These are phyloP conservation scores for Cheumatopsyche charites DNA, from an alignment of 1,140 invertebrate genomes.

Conservation along the genomic window DNA sequence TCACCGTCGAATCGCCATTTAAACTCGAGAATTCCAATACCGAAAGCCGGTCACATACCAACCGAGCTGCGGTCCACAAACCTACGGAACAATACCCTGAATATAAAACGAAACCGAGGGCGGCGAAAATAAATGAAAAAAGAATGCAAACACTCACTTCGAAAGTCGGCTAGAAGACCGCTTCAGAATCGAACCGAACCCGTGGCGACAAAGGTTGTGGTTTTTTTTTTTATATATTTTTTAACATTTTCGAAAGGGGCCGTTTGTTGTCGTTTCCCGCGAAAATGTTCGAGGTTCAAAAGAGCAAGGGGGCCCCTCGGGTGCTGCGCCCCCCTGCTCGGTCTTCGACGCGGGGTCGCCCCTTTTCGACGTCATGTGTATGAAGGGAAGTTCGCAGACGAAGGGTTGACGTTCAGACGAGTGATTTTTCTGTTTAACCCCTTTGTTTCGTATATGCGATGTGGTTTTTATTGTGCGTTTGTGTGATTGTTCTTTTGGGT, in stretches of 20 bases:
- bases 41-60: too few relatives aligned
- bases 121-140: not conserved
- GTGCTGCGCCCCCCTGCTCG: not conserved
- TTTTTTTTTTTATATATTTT: not conserved
- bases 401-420: not conserved
- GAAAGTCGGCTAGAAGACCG: too few relatives aligned
- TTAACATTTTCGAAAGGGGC: not conserved
- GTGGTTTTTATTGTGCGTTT: too few relatives aligned
- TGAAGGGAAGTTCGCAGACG: not conserved
- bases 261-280: conserved; percentile 10
- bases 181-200: not conserved
- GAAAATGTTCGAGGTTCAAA: conserved; percentile 18
- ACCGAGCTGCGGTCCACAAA: not conserved
- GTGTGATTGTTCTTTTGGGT: too few relatives aligned
- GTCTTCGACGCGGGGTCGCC: too few relatives aligned
- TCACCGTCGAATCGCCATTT: too few relatives aligned
- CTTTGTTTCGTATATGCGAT: too few relatives aligned
- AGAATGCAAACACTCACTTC: not conserved
- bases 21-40: too few relatives aligned
- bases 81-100: not conserved
- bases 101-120: not conserved
- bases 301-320: not conserved
- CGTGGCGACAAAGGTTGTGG: not conserved
- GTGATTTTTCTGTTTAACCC: too few relatives aligned
- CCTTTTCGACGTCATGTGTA: not conserved